phyloP scores from a whole-genome alignment of 2,888 invertebrate genomes.

The Aphodius granarius region DNA sequence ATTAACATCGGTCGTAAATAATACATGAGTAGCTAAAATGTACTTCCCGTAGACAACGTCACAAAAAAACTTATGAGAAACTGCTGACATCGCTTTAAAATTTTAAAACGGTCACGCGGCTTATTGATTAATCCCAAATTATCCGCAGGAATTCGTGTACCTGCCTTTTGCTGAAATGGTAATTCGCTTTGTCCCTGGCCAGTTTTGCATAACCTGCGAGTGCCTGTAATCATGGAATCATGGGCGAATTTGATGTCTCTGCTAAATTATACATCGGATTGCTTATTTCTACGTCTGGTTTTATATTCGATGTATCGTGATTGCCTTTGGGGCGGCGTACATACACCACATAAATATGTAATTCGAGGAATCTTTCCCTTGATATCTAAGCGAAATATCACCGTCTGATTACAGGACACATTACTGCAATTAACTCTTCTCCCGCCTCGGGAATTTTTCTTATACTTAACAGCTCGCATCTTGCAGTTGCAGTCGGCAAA shows the following conservation, averaged over 20 bases:
- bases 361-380: constrained; percentile 15
- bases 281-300: constrained; percentile 6
- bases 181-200: neutral
- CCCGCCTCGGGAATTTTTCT: constrained; percentile 3
- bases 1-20: constrained; percentile 3
- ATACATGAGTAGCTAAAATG: neutral
- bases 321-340: constrained; percentile 17
- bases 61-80: neutral
- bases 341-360: constrained; percentile 1
- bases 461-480: no score
- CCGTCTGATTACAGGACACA: constrained; percentile 10
- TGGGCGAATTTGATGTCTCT: neutral
- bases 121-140: neutral
- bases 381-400: constrained; percentile 31
- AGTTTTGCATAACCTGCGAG: neutral
- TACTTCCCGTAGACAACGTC: neutral
- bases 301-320: constrained; percentile 20
- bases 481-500: neutral
- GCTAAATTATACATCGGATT: constrained; percentile 10
- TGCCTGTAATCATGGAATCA: neutral
- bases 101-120: neutral
- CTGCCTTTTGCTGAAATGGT: neutral
- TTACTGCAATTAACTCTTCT: constrained; percentile 16
- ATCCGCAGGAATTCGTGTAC: neutral
- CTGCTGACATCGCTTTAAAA: neutral